Conservation (phyloP, 2,113 vertebrate genomes). For the Sus scrofa region T2T-Sscrofa CM000818.6:77919501-77920000, state of each 20-base stretch:
- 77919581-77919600: not conserved
- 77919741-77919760: conserved; percentile 64
- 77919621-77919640: not conserved
- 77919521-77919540: not conserved
- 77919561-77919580: not conserved
- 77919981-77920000: conserved; percentile 37
- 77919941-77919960: conserved; percentile 69
- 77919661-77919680: not conserved
- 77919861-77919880: conserved; percentile 84
- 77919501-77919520: too few relatives aligned
- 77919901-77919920: conserved; percentile 77
- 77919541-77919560: not conserved
- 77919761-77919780: conserved; percentile 79
- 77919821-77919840: conserved; percentile 84
- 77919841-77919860: conserved; percentile 85
- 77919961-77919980: conserved; percentile 64
- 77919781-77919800: conserved; percentile 84
- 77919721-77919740: conserved; percentile 69
- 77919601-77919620: not conserved
- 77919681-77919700: conserved; percentile 33
- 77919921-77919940: conserved; percentile 73
- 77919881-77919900: conserved; percentile 81
- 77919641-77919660: not conserved
- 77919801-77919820: conserved; percentile 85
- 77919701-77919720: not conserved